A percentile compares a stretch with the other conserved stretches of the same genome.
These are phyloP conservation scores for Gracilinanus agilis DNA, from an alignment of 2,113 vertebrate species.

Conservation along the genomic window DNA sequence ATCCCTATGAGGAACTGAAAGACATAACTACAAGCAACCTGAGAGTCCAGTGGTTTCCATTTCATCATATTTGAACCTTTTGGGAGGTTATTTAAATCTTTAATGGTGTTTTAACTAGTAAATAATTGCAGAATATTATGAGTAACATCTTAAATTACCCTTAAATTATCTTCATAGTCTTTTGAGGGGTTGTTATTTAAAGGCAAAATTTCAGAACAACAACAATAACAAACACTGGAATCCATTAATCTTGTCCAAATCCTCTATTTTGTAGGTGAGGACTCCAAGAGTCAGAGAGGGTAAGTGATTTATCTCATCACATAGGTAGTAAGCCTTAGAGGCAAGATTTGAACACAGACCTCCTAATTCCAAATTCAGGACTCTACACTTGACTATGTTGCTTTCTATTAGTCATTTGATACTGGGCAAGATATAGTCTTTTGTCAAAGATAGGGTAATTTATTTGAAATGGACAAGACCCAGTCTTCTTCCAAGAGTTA, in stretches of 20 bases:
- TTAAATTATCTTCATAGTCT: too few species aligned
- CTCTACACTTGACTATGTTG: background rate
- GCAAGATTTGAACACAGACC: background rate
- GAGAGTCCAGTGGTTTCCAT: background rate
- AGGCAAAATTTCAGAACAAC: too few species aligned
- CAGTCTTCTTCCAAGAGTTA: background rate
- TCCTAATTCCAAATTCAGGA: background rate
- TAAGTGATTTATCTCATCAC: background rate
- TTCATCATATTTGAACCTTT: background rate
- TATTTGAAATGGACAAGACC: background rate
- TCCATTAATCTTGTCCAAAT: too few species aligned
- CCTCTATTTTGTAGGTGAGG: too few species aligned
- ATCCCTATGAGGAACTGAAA: too few species aligned
- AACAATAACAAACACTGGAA: too few species aligned
- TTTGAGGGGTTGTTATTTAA: too few species aligned
- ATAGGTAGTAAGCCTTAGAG: background rate
- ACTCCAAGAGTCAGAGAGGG: background rate
- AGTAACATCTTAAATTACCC: too few species aligned
- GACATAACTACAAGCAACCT: background rate
- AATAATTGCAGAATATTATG: too few species aligned
- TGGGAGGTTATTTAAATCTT: background rate
- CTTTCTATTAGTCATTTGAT: background rate
- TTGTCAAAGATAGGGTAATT: background rate
- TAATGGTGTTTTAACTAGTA: background rate
- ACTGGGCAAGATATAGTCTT: background rate